These are phyloP conservation scores for Apogon talboti DNA, from an alignment of 2,797 vertebrate species.

Conservation along the genomic window DNA sequence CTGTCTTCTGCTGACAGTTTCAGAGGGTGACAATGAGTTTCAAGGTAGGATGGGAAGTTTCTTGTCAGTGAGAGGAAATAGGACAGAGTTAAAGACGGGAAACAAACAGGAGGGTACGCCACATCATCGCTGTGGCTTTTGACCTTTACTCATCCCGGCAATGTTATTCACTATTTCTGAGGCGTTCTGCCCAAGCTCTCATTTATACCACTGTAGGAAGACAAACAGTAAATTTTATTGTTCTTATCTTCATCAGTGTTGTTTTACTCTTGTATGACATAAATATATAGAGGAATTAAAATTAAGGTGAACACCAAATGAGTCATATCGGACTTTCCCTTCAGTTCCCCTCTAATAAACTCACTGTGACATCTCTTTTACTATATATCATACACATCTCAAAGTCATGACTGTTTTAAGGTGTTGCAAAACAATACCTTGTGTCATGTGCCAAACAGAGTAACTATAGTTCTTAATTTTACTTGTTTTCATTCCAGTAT, in stretches of 20 bases:
- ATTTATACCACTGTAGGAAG: constrained; percentile 10
- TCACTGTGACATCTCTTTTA: too few species aligned
- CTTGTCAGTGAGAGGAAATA: constrained; percentile 55
- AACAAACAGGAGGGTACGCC: constrained; percentile 35
- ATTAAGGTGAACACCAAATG: constrained; percentile 11
- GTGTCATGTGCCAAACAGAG: background rate
- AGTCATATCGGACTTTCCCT: constrained; percentile 10
- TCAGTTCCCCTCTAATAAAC: background rate
- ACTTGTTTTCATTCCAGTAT: too few species aligned
- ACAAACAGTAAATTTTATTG: background rate
- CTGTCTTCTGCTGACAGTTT: constrained; percentile 26
- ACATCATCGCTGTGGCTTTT: constrained; percentile 30
- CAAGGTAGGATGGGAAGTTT: constrained; percentile 34
- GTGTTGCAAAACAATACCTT: constrained; percentile 16
- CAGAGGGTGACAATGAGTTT: constrained; percentile 1
- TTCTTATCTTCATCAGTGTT: background rate
- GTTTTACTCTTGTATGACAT: constrained; percentile 8
- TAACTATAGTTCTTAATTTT: too few species aligned
- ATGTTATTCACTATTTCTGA: constrained; percentile 11
- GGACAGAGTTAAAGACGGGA: constrained; percentile 42
- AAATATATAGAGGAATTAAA: background rate
- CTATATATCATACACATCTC: background rate
- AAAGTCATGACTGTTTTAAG: constrained; percentile 15
- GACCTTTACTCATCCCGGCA: constrained; percentile 35
- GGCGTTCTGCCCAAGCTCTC: constrained; percentile 1